Base-by-base conservation (phyloP, 2,888 invertebrate genomes). In the Adelphocoris suturalis region DNA sequence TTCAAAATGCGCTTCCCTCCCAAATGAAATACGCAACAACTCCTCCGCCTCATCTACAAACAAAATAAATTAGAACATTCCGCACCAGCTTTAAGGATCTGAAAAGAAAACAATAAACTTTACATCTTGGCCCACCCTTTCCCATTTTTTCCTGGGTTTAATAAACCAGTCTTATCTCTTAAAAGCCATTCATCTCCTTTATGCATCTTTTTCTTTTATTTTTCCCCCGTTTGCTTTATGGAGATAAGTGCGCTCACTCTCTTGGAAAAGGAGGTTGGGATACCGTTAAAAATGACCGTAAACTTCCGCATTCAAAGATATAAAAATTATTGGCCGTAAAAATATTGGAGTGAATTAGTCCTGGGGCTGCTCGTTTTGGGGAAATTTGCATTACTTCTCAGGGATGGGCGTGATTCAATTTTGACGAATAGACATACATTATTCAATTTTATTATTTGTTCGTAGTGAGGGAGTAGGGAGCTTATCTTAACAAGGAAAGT, bases 241-340 rank as follows among this genome's bases (percentile, higher is more conserved):
- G 82, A 81, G 89, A 89, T 89, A 89, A 89, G 82, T 47, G 82
- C 82, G 68, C 82, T 57, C 89, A 89, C 89, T 82, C 89, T 81
- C 68, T 61, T 27, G 89, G 82, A 89, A 82, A 89, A 89, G 82
- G 68, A 81, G 89, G 89, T 82, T 61, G n/a, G 61, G 61, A 81
- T 23, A 81, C 89, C 81, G 81, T 89, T 89, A 89, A 89, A 61
- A 89, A 89, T 84, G 89, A 89, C 89, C 82, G 82, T 89, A 89
- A 89, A 89, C 68, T 57, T 57, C 11, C 82, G 75, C 76, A 68
- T 68, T 89, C 48, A 23, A 55, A 82, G 81, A 81, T 82, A 82
- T 88, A 89, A 89, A 89, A 89, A 89, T 89, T 89, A 89, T 89
- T 89, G 82, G 82, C 61, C 89, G 89, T 89, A 89, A 89, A 87